Evolutionary conservation across 2,888 invertebrate species (phyloP).

Genomic region (Aricia artaxerxes): DNA sequence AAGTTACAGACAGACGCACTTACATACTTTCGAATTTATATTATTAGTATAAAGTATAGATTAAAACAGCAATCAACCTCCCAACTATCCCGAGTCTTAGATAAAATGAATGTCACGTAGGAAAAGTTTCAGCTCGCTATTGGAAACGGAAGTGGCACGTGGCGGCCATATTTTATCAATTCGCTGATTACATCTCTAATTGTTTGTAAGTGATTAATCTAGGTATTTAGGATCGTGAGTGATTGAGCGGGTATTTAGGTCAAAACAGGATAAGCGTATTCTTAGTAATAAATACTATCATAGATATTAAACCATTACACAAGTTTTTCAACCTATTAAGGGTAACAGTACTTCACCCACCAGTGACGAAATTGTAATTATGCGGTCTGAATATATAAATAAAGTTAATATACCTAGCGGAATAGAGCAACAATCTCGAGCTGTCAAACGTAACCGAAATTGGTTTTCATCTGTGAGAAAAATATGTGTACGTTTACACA

Average conservation of each 20-base stretch:
- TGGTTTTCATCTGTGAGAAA: no score
- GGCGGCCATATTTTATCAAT: constrained; percentile 19
- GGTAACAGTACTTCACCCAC: no score
- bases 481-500: no score
- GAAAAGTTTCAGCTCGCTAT: constrained; percentile 21
- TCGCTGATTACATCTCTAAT: constrained; percentile 9
- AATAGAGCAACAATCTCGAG: no score
- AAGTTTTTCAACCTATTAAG: no score
- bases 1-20: not conserved
- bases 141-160: constrained; percentile 16
- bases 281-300: not conserved
- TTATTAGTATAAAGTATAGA: not conserved
- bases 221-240: not conserved
- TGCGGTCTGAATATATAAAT: no score
- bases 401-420: no score
- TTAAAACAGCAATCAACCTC: not conserved
- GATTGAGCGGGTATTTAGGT: not conserved
- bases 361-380: no score
- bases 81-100: not conserved
- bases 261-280: not conserved
- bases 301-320: no score
- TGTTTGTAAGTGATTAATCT: constrained; percentile 8
- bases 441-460: no score
- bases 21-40: not conserved
- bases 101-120: constrained; percentile 19